Conservation (phyloP, 2,113 vertebrate genomes). For the Cephalopterus ornatus region DNA sequence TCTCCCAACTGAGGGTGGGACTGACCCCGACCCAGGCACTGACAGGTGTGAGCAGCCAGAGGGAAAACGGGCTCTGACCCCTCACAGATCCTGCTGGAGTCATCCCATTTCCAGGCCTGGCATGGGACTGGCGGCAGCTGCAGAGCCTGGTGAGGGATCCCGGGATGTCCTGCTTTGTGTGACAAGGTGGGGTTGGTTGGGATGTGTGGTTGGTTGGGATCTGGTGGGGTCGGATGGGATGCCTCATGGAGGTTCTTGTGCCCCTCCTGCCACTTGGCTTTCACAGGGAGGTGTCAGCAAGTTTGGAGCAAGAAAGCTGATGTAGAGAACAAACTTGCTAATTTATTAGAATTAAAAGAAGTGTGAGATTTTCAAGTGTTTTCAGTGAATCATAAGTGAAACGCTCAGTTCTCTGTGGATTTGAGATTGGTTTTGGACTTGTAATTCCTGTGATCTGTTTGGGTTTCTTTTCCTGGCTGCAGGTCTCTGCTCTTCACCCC, state of each 20-base stretch:
- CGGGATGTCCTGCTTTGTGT: not conserved
- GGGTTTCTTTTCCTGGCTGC: not conserved
- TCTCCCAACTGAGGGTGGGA: not conserved
- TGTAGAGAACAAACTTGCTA: not conserved
- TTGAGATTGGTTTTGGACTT: not conserved
- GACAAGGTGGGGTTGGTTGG: rapidly evolving
- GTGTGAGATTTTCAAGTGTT: not conserved
- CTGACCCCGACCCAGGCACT: not conserved
- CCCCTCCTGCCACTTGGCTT: not conserved
- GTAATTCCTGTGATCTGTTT: not conserved
- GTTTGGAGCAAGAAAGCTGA: not conserved
- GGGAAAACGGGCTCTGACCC: not conserved
- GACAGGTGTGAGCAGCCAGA: not conserved
- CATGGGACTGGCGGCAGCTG: not conserved
- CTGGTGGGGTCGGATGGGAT: not conserved
- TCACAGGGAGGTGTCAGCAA: not conserved
- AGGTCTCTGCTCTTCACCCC: not conserved
- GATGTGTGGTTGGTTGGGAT: not conserved
- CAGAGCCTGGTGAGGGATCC: not conserved
- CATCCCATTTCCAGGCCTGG: not conserved
- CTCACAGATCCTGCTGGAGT: not conserved
- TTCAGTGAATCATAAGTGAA: not conserved
- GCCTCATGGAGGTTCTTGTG: not conserved
- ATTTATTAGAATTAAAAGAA: not conserved
- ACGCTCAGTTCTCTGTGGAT: not conserved